Evolutionary conservation across 2,888 invertebrate species (phyloP), one percentile per base, ranked within the genome.

Genomic region (Ceratothoa steindachneri): DNA sequence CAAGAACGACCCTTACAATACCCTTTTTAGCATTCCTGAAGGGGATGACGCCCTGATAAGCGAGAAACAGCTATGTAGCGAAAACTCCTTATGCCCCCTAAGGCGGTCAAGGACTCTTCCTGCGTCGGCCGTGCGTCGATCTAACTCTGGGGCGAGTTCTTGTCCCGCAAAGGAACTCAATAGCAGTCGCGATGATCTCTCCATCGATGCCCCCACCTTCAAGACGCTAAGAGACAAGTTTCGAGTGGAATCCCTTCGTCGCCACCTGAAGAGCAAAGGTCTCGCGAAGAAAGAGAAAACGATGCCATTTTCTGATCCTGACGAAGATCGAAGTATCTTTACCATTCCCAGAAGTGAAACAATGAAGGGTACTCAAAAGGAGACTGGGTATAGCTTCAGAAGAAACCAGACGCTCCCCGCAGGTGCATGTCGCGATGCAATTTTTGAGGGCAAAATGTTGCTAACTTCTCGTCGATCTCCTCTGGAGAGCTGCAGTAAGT

Each of bases 141-240:
- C 60, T 15, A 24, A 24, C 2, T 15, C 22, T 15, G 60, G 60
- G 24, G 24, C n/a, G 12, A 24, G 22, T 60, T 55, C 55, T 19
- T 60, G 12, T 1, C 27, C 60, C 12, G 12, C 12, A 22, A n/a
- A 24, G 22, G 60, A 60, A 24, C 2, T 1, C 2, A 60, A 60
- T 60, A n/a, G 60, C 24, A 60, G 60, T 24, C 60, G 60, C 12
- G 60, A 60, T 60, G 60, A 60, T 60, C 24, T 60, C 1, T 60
- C 60, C 19, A 24, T 60, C 1, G 60, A 60, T 24, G 60, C 60
- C n/a, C 60, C 60, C 2, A 24, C 60, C 2, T 24, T 60, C 2
- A 60, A 24, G 24, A 60, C 60, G 2, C 27, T 60, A 9, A 60
- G 24, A 60, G 60, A 60, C 19, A 60, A 60, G 60, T 60, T 60